Evolutionary conservation across 2,888 invertebrate genomes (phyloP).

Genomic region (Catocala fraxini): DNA sequence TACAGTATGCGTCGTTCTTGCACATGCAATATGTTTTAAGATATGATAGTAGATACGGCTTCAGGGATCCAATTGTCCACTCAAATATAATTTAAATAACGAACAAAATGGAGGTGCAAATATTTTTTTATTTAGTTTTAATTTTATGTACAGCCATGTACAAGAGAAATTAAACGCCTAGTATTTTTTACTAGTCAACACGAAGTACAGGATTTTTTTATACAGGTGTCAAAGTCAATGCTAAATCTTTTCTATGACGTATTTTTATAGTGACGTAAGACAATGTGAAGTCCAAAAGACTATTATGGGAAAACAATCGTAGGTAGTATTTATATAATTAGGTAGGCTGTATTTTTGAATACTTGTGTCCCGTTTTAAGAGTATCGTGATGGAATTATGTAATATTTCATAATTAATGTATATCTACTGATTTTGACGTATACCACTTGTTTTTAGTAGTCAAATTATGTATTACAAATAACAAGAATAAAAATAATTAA

Average conservation of each 20-base stretch:
- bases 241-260: conserved; percentile 31
- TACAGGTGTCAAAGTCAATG: conserved; percentile 34
- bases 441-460: too few species aligned
- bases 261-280: conserved; percentile 38
- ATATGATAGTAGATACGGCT: too few species aligned
- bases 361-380: not conserved
- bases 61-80: too few species aligned
- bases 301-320: not conserved
- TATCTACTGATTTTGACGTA: too few species aligned
- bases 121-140: conserved; percentile 34
- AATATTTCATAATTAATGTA: too few species aligned
- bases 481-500: too few species aligned
- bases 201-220: conserved; percentile 51
- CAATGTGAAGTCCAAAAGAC: conserved; percentile 12
- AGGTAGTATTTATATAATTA: not conserved
- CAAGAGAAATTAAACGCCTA: conserved; percentile 21
- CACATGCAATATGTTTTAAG: too few species aligned
- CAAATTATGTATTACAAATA: too few species aligned
- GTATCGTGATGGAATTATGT: too few species aligned
- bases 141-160: conserved; percentile 35
- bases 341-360: not conserved
- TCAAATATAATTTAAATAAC: conserved; percentile 16
- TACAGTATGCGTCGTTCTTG: too few species aligned
- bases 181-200: conserved; percentile 61
- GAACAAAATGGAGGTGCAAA: conserved; percentile 48